phyloP scores from a whole-genome alignment of 2,888 invertebrate species.

The Agelastica alni region DNA sequence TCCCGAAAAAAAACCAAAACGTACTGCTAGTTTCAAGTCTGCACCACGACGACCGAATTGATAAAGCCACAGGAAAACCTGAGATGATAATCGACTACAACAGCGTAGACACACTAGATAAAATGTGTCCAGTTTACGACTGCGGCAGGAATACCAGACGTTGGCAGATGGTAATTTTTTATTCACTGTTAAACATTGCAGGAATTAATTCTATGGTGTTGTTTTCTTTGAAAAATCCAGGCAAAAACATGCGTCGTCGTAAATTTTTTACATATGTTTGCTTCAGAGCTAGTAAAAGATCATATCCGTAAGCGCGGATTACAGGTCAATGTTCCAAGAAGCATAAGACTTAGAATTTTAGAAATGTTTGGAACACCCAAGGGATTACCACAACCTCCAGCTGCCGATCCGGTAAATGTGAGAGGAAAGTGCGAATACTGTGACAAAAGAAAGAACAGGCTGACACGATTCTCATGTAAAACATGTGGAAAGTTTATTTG shows the following conservation, averaged over 20 bases:
- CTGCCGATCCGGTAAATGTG: too few relatives aligned
- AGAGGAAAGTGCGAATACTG: too few relatives aligned
- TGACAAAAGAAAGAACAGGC: slow-evolving; percentile 20
- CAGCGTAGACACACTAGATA: too few relatives aligned
- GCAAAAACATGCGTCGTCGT: slow-evolving; percentile 16
- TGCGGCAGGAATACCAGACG: too few relatives aligned
- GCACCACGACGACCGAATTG: slow-evolving; percentile 17
- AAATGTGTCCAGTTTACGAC: too few relatives aligned
- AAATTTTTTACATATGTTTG: slow-evolving; percentile 19
- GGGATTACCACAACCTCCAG: too few relatives aligned
- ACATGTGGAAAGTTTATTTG: too few relatives aligned
- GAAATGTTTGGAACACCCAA: slow-evolving; percentile 17
- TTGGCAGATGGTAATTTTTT: slow-evolving; percentile 12
- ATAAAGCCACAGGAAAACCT: slow-evolving; percentile 12
- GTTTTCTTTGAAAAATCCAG: slow-evolving; percentile 9
- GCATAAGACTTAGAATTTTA: slow-evolving; percentile 12
- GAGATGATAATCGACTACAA: too few relatives aligned
- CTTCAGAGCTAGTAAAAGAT: slow-evolving; percentile 12
- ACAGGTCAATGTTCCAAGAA: slow-evolving; percentile 15
- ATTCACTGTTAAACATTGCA: too few relatives aligned
- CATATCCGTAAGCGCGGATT: slow-evolving; percentile 6
- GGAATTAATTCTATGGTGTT: slow-evolving; percentile 16
- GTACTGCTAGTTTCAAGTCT: slow-evolving; percentile 33
- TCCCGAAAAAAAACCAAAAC: slow-evolving; percentile 23
- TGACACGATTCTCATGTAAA: too few relatives aligned